Base-by-base conservation (phyloP, 92 coral and sea anemone genomes). In the Montipora capitata region DNA sequence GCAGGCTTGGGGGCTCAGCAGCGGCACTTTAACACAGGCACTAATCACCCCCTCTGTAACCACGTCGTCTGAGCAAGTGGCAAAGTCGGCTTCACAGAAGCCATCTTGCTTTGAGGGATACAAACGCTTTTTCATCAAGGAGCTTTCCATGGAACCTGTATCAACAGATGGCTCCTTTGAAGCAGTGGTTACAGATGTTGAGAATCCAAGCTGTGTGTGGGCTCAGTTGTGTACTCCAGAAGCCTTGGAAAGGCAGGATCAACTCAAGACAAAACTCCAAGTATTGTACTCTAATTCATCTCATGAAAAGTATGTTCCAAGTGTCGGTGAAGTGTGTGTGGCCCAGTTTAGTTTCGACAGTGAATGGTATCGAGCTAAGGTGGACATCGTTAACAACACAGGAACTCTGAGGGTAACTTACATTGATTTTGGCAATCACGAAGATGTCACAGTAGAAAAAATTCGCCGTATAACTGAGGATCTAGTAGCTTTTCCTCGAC, bases 391-490 rank as follows among this genome's bases (percentile, higher is more conserved):
- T 40, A 86, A 89, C 74, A 94, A 94, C 43, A 85, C 95, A 65
- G 96, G 98, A 17, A 74, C 87, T 58, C 39, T 97, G 49, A 88
- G 88, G 38, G 98, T 96, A 67, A 90, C 96, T 3, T 96, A 89
- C 73, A 88, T 97, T 57, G 99, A 97, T 88, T 96, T 94, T 85
- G 99, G 99, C 16, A 97, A 93, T 89, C 92, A 92, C 80, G 99
- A 94, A 49, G 98, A 96, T 54, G 90, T 97, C 17, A 85, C 89
- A 39, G 61, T 92, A 4, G 76, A 90, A n/a, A 93, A 85, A 58
- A 78, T 96, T 16, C 88, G 98, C 38, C 85, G 91, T 52, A 94
- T 97, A 39, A 93, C 87, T 10, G 95, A 87, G 20, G 94, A 76
- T 9, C 82, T 97, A 17, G 94, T 72, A 1, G 41, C 20, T 62